Conservation (phyloP, 37 sponge, comb jelly and placozoan genomes). For the Oopsacas minuta region DNA sequence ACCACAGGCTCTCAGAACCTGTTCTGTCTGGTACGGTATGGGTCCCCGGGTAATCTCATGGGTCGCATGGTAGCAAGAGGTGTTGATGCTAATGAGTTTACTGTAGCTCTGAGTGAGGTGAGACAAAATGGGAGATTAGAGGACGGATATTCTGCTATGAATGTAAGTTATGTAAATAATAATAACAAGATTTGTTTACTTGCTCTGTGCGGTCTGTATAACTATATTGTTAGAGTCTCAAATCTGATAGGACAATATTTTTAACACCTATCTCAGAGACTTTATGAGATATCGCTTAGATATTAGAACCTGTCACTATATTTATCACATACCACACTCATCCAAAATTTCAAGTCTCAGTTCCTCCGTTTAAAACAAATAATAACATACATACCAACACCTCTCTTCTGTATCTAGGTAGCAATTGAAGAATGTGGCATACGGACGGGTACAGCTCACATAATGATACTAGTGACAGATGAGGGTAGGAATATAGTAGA, state of each 20-base stretch:
- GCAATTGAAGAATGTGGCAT: not conserved
- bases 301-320: no score
- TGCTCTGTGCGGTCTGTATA: no score
- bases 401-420: not conserved
- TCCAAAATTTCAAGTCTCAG: no score
- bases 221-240: not conserved
- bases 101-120: not conserved
- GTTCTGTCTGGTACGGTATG: constrained; percentile 50
- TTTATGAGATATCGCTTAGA: no score
- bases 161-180: not conserved
- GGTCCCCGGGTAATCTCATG: not conserved
- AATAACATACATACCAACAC: not conserved
- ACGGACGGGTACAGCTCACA: constrained; percentile 27
- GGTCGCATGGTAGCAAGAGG: not conserved
- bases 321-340: not conserved
- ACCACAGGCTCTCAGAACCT: constrained; percentile 28
- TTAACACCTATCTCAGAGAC: no score
- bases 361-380: no score
- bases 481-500: constrained; percentile 42
- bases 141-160: constrained; percentile 65
- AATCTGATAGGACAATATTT: no score
- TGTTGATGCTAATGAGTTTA: not conserved
- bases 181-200: not conserved
- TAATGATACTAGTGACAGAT: constrained; percentile 53
- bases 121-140: constrained; percentile 34